phyloP scores from a whole-genome alignment of 2,797 vertebrate genomes.

The Danio albolineatus region DNA sequence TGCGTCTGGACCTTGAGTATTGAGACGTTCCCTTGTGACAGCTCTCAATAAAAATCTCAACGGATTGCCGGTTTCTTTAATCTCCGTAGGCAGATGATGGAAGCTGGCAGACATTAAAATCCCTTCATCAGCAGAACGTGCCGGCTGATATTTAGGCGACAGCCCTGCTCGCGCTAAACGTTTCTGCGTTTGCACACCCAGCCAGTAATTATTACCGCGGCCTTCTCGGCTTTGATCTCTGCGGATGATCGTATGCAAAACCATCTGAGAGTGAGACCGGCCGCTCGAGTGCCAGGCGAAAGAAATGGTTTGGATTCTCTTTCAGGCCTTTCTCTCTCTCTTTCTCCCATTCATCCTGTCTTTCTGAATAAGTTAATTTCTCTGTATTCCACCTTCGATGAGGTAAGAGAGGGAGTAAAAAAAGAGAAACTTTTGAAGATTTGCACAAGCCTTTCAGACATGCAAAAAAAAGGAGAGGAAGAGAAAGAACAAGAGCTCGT shows the following conservation, averaged over 20 bases:
- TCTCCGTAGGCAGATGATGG: conserved; percentile 77
- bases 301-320: conserved; percentile 81
- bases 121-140: conserved; percentile 86
- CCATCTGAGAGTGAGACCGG: conserved; percentile 80
- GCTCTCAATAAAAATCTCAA: conserved; percentile 76
- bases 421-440: conserved; percentile 62
- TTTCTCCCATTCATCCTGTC: conserved; percentile 60
- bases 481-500: conserved; percentile 72
- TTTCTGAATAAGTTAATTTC: conserved; percentile 84
- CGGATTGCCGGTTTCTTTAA: conserved; percentile 70
- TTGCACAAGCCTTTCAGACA: conserved; percentile 55
- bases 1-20: conserved; percentile 33
- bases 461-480: conserved; percentile 64
- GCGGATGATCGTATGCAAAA: conserved; percentile 86
- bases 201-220: conserved; percentile 87
- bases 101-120: conserved; percentile 78
- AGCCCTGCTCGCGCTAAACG: conserved; percentile 79
- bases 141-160: conserved; percentile 82
- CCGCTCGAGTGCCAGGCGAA: conserved; percentile 76
- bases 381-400: conserved; percentile 66
- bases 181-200: conserved; percentile 78
- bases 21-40: conserved; percentile 70
- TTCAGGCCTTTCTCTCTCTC: conserved; percentile 67
- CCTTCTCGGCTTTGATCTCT: conserved; percentile 87
- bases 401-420: conserved; percentile 55